Evolutionary conservation across 2,113 vertebrate genomes (phyloP).

Genomic region (Colaptes auratus): DNA sequence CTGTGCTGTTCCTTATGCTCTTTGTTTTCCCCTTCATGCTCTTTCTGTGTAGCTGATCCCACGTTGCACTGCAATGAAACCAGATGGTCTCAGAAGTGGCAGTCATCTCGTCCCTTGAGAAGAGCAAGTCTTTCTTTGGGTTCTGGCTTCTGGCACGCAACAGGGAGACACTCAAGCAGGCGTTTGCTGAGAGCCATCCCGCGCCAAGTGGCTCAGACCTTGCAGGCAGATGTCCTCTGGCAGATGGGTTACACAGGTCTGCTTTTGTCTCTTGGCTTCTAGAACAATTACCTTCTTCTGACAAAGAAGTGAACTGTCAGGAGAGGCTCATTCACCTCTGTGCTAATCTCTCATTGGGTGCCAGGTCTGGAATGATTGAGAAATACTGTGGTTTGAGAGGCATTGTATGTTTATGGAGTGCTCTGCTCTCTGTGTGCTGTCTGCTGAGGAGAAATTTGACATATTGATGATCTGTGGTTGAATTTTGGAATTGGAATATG

Average conservation of each 20-base stretch:
- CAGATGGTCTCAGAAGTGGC: conserved; percentile 92
- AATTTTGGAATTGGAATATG: neutral
- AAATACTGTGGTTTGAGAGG: neutral
- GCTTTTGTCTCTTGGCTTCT: neutral
- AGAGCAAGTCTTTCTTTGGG: conserved; percentile 92
- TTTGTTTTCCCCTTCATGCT: neutral
- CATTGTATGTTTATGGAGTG: rapidly evolving
- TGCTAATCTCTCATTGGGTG: neutral
- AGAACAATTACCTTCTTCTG: neutral
- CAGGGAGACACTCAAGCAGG: conserved; percentile 93
- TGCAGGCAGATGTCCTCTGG: conserved; percentile 97
- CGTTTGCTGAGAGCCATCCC: conserved; percentile 94
- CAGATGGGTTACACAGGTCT: conserved; percentile 97
- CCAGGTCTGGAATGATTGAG: neutral
- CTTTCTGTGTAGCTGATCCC: conserved; percentile 67
- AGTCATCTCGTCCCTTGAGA: conserved; percentile 91
- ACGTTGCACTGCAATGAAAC: conserved; percentile 85
- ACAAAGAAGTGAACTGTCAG: neutral
- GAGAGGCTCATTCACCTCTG: neutral
- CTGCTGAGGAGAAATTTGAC: neutral
- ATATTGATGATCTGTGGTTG: neutral
- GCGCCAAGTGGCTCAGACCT: conserved; percentile 94
- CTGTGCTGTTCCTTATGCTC: neutral
- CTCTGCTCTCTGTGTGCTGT: neutral
- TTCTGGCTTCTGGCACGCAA: conserved; percentile 97